These are phyloP conservation scores for Aspidoscelis tigris DNA, from an alignment of 2,113 vertebrate species.

Conservation along the genomic window DNA sequence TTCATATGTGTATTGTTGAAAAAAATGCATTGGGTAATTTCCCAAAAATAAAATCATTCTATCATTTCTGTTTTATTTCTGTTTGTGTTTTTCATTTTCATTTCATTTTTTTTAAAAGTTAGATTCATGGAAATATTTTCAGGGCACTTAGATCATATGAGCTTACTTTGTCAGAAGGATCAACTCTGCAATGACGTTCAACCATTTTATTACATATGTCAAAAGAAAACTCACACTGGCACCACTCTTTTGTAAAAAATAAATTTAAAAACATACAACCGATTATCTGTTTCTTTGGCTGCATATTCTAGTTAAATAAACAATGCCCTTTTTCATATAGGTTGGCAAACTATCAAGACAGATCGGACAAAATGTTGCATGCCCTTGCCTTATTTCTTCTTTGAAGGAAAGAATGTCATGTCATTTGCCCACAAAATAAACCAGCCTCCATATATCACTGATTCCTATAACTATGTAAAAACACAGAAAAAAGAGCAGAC, in stretches of 20 bases:
- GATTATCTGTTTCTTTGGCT: conserved; percentile 31
- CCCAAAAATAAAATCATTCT: background rate
- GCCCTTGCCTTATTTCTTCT: too few species aligned
- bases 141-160: background rate
- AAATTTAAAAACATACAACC: conserved; percentile 1
- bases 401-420: too few species aligned
- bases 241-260: background rate
- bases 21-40: background rate
- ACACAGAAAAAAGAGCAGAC: too few species aligned
- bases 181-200: background rate
- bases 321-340: conserved; percentile 43
- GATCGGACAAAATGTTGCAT: background rate
- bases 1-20: too few species aligned
- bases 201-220: conserved; percentile 1
- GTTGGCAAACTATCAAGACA: conserved; percentile 42
- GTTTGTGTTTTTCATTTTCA: too few species aligned
- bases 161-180: conserved; percentile 12
- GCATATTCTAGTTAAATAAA: conserved; percentile 25
- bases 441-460: too few species aligned
- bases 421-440: too few species aligned
- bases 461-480: too few species aligned
- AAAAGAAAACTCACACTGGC: background rate
- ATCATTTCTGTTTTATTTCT: too few species aligned
- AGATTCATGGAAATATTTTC: too few species aligned
- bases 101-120: too few species aligned